These are phyloP conservation scores for Calidris pugnax DNA, from an alignment of 2,113 vertebrate genomes.

Conservation along the genomic window DNA sequence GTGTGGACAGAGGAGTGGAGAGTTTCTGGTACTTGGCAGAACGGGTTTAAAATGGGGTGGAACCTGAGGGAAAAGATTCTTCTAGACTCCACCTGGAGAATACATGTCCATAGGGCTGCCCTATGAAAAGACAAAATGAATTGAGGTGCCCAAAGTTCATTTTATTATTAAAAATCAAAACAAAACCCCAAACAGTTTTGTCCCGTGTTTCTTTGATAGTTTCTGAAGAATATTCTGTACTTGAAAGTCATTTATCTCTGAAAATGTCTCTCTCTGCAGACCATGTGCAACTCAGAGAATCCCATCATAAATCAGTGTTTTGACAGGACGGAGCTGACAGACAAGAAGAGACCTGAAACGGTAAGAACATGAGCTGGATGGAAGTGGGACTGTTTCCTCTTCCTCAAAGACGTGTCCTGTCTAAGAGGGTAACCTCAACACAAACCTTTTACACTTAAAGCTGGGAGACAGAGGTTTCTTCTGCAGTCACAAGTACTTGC, in stretches of 20 bases:
- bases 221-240: neutral
- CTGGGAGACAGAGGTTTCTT: neutral
- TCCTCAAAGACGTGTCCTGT: neutral
- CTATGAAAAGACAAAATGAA: neutral
- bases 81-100: neutral
- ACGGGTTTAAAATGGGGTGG: neutral
- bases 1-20: neutral
- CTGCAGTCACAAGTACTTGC: neutral
- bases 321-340: slow-evolving; percentile 87
- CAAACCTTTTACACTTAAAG: neutral
- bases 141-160: neutral
- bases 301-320: slow-evolving; percentile 93
- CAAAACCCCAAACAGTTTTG: neutral
- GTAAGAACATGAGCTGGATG: slow-evolving; percentile 69
- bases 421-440: accelerated
- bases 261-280: slow-evolving; percentile 68
- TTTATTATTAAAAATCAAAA: neutral
- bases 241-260: neutral
- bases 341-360: slow-evolving; percentile 96
- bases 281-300: slow-evolving; percentile 94
- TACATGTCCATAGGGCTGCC: accelerated
- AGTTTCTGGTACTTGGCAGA: neutral
- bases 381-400: neutral
- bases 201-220: neutral
- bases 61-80: neutral